Evolutionary conservation across 2,797 vertebrate genomes (phyloP), one percentile per base, ranked within the genome.

Genomic region (Lutjanus campechanus): DNA sequence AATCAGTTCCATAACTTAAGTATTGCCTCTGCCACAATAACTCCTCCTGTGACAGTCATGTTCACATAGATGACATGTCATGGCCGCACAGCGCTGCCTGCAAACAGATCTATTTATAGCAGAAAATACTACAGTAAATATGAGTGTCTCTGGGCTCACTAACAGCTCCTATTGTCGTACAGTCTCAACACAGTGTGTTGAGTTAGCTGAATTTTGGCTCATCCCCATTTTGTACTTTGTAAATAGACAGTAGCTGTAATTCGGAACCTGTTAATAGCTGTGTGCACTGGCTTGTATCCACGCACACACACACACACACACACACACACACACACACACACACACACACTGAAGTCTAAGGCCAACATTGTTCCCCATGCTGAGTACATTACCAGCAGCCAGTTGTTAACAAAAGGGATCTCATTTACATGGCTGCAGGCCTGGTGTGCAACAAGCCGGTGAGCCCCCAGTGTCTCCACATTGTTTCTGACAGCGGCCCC

Each of bases 361-460:
- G 46, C 62, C 70, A 73, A 60, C 62, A 73, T 80, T 81, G 81
- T 86, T 84, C 58, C 60, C 72, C 10, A 15, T 76, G 73, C 84
- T 64, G 79, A 85, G 77, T 72, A 67, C 47, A 69, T 68, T 76
- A 56, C 68, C 76, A 69, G 46, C 56, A 83, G 69, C 51, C 54
- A 67, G 69, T 70, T 84, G 66, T 75, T 80, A 73, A 88, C 88
- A 88, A 91, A 70, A 71, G 71, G 11, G 43, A 6, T 69, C 66
- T 87, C 51, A 76, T 82, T 84, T 80, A 78, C 76, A 85, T 68
- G 73, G 73, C 84, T 87, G 51, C 75, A 69, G 80, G 67, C 69
- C 47, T 11, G 49, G 12, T 68, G 22, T 56, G 60, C 54, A 78
- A 60, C 62, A 69, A 66, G 58, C 46, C 59, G 17, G 20, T 17